phyloP scores from a whole-genome alignment of 2,797 vertebrate species.

The Menidia menidia region DNA sequence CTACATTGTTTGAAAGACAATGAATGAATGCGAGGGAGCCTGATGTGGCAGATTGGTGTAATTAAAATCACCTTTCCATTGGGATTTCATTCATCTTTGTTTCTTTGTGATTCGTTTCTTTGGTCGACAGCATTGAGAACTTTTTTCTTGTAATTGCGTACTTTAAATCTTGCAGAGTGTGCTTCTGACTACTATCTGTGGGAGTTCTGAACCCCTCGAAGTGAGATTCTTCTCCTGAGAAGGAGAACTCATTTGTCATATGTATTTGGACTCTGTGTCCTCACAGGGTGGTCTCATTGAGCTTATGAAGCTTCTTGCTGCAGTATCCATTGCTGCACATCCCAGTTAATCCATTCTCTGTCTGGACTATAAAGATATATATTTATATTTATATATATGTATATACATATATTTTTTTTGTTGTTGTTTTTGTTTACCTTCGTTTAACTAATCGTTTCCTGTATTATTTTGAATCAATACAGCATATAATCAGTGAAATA shows the following conservation, averaged over 20 bases:
- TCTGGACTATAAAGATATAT: not conserved
- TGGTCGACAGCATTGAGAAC: not conserved
- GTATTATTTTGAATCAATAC: not conserved
- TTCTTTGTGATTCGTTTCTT: conserved; percentile 25
- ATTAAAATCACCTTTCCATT: conserved; percentile 51
- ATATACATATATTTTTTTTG: no score
- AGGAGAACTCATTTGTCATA: conserved; percentile 26
- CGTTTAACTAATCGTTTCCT: not conserved
- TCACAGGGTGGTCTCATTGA: conserved; percentile 29
- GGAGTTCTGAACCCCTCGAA: not conserved
- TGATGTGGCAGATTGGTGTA: conserved; percentile 48
- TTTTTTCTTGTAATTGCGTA: conserved; percentile 7
- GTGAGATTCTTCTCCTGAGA: not conserved
- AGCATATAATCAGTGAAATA: no score
- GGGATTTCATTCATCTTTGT: conserved; percentile 43
- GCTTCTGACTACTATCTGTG: not conserved
- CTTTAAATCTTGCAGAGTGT: conserved; percentile 14
- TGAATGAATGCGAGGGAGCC: conserved; percentile 30
- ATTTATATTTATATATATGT: no score
- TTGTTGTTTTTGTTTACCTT: conserved; percentile 4
- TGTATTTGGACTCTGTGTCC: conserved; percentile 4
- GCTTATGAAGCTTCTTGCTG: conserved; percentile 19
- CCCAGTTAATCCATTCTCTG: not conserved
- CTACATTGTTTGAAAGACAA: conserved; percentile 54
- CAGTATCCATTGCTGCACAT: not conserved